phyloP scores from a whole-genome alignment of 2,888 invertebrate genomes.

The Cybosia mesomella region DNA sequence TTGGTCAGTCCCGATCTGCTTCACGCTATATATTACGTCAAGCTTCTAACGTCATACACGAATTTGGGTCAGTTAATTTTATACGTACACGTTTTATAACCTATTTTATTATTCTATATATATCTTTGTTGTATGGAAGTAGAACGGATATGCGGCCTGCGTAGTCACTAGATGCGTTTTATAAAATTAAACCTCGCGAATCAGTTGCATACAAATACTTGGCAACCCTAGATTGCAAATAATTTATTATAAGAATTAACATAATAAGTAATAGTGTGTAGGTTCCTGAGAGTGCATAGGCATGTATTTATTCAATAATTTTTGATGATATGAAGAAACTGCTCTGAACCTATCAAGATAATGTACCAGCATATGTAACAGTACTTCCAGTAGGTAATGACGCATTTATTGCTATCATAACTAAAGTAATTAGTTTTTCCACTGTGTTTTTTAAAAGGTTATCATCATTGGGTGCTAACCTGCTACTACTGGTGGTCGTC shows the following conservation, averaged over 20 bases:
- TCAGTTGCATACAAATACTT: conserved; percentile 26
- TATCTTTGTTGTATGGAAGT: conserved; percentile 62
- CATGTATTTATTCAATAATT: neutral
- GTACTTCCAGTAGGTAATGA: neutral
- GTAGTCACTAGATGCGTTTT: conserved; percentile 51
- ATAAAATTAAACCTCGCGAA: conserved; percentile 33
- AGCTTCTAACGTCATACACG: conserved; percentile 71
- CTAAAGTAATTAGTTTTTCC: neutral
- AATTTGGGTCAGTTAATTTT: conserved; percentile 81
- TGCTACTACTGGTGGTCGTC: neutral
- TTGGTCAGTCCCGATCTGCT: conserved; percentile 60
- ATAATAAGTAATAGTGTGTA: neutral
- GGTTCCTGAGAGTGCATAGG: neutral
- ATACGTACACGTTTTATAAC: conserved; percentile 76
- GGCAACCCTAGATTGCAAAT: conserved; percentile 35
- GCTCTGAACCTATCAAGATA: neutral
- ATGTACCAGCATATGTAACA: neutral
- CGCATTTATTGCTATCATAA: neutral
- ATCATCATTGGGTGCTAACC: neutral
- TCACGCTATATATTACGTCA: conserved; percentile 74
- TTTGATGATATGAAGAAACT: neutral
- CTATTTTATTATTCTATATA: conserved; percentile 77
- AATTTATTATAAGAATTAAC: neutral
- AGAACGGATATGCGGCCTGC: conserved; percentile 59
- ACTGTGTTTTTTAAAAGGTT: neutral